These are phyloP conservation scores for Whitmania pigra DNA, from an alignment of 1,140 invertebrate genomes.

Conservation along the genomic window DNA sequence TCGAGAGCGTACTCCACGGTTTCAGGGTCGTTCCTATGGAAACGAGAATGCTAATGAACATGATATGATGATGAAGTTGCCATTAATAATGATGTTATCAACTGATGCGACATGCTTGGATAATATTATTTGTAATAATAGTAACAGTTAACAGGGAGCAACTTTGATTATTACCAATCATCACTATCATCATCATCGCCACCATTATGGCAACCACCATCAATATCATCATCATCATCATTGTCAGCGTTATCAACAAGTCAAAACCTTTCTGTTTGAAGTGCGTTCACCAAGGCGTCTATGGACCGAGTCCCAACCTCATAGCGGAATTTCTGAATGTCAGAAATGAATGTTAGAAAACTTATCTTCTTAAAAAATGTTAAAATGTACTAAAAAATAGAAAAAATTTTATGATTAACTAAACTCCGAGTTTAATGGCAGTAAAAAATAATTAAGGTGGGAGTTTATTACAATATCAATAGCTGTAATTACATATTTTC, in stretches of 20 bases:
- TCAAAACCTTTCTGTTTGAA: constrained; percentile 42
- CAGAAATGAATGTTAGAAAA: background rate
- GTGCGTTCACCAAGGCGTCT: constrained; percentile 58
- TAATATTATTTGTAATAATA: no score
- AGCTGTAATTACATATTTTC: no score
- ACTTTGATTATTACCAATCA: background rate
- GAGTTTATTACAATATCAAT: background rate
- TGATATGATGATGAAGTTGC: no score
- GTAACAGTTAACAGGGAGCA: background rate
- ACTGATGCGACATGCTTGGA: background rate
- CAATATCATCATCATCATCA: background rate
- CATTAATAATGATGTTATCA: no score
- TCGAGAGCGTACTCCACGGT: constrained; percentile 81
- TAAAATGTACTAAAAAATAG: no score
- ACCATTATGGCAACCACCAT: background rate
- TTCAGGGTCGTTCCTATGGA: constrained; percentile 70
- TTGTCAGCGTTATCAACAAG: background rate
- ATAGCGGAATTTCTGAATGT: constrained; percentile 62
- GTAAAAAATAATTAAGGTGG: background rate
- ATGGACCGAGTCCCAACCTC: constrained; percentile 92
- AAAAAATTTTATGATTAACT: no score
- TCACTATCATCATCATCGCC: background rate
- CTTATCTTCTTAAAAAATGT: background rate
- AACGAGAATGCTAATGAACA: background rate
- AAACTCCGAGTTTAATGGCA: no score